A percentile compares a stretch with the other conserved stretches of the same genome.
Evolutionary conservation across 1,140 invertebrate genomes (phyloP).

Genomic region (Druon quercuslanigerum): DNA sequence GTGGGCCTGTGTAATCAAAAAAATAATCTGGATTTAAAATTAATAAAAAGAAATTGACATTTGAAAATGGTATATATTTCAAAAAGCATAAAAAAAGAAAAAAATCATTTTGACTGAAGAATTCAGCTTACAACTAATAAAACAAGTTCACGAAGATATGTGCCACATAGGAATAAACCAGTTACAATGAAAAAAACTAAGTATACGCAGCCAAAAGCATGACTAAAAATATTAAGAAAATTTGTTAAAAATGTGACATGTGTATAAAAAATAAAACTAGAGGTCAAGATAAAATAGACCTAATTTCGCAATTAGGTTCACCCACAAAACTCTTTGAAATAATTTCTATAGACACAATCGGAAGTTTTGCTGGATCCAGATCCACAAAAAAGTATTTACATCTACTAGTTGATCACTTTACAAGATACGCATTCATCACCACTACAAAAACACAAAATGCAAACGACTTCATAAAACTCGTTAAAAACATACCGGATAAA

Average conservation of each 20-base stretch:
- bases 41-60: too few relatives aligned
- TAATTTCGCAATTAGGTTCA: conserved; percentile 51
- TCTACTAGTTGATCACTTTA: too few relatives aligned
- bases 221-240: conserved; percentile 35
- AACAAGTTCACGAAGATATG: background rate
- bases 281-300: conserved; percentile 37
- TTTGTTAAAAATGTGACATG: conserved; percentile 35
- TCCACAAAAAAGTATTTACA: conserved; percentile 63
- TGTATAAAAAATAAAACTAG: conserved; percentile 51
- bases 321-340: conserved; percentile 62
- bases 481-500: too few relatives aligned
- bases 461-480: too few relatives aligned
- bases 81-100: conserved; percentile 3
- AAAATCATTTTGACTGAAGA: conserved; percentile 36
- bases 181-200: too few relatives aligned
- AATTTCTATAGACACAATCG: conserved; percentile 63
- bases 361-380: conserved; percentile 55
- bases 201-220: conserved; percentile 39
- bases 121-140: conserved; percentile 27
- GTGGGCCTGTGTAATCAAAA: too few relatives aligned
- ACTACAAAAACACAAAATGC: too few relatives aligned
- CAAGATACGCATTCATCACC: too few relatives aligned
- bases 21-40: too few relatives aligned
- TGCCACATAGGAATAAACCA: conserved; percentile 34
- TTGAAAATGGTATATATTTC: too few relatives aligned